Evolutionary conservation across 2,888 invertebrate species (phyloP).

Genomic region (Pseudanteris insignis): DNA sequence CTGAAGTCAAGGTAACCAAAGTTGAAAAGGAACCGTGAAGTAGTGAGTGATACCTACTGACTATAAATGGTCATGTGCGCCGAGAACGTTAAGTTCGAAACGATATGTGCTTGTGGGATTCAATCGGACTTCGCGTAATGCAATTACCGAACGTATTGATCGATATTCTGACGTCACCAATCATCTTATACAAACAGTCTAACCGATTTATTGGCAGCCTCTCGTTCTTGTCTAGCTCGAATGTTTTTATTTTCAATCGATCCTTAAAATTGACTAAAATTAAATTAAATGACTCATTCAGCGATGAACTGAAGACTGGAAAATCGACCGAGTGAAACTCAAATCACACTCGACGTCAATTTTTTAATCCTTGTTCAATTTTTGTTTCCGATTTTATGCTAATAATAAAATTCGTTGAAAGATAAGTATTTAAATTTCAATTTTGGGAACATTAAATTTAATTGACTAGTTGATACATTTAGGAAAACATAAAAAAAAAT

Average conservation of each 20-base stretch:
- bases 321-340: too few species aligned
- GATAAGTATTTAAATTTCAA: too few species aligned
- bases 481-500: too few species aligned
- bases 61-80: conserved; percentile 40
- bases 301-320: too few species aligned
- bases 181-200: conserved; percentile 13
- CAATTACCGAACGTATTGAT: conserved; percentile 17
- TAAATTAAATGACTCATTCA: too few species aligned
- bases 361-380: too few species aligned
- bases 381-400: too few species aligned
- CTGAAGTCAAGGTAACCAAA: conserved; percentile 18
- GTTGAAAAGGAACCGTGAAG: conserved; percentile 28
- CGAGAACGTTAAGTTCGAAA: conserved; percentile 10
- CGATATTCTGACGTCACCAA: conserved; percentile 23
- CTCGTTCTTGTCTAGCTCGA: neutral
- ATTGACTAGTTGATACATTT: too few species aligned
- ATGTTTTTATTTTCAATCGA: conserved; percentile 11
- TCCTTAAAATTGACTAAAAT: neutral
- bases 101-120: conserved; percentile 21
- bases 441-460: too few species aligned
- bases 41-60: conserved; percentile 30
- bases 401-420: too few species aligned
- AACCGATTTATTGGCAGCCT: conserved; percentile 21
- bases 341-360: too few species aligned
- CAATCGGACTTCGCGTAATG: conserved; percentile 17